Evolutionary conservation across 23 tunicate genomes (phyloP), one percentile per base, ranked within the genome.

Genomic region (Trididemnum clinides): DNA sequence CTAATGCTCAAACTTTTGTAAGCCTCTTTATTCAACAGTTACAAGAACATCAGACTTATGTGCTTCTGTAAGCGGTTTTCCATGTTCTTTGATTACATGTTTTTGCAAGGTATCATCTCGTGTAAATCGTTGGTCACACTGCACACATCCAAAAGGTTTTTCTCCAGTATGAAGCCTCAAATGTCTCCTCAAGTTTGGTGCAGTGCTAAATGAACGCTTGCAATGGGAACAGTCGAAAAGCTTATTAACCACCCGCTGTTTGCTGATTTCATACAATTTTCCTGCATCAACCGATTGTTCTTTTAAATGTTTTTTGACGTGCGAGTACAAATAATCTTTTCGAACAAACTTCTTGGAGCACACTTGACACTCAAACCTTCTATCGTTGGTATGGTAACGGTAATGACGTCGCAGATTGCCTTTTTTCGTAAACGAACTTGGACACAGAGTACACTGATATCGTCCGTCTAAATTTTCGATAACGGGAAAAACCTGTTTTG

Each of bases 401-500:
- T 78, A 54, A 36, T 78, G 83, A 1, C 83, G 64, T 7, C 7
- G 12, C 2, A 78, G 23, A 78, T 78, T 78, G 65, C 83, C 66
- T 78, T 26, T 78, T 3, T 34, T 33, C 51, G 83, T 51, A 51
- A 33, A 78, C 25, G 65, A 30, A 21, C 37, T 51, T 28, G 83
- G 30, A 34, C 83, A 78, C n/a, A 78, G 18, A 5, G 39, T 5
- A 26, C 83, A 78, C 37, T 78, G 83, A 54, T 18, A 78, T 29
- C 83, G 19, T 27, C 83, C 83, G 22, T 73, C 80, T 73, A 6
- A 25, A 36, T 1, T 73, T 20, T 19, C 28, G 38, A 66, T 6
- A 10, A 66, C 19, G 4, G 75, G 75, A 12, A n/a, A 59, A 4
- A 10, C 25, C 3, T 15, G 20, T 59, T 59, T n/a, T n/a, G 20